A percentile compares a stretch with the other conserved stretches of the same genome.
Evolutionary conservation across 2,888 invertebrate species (phyloP).

Genomic region (Euspilapteryx auroguttella): DNA sequence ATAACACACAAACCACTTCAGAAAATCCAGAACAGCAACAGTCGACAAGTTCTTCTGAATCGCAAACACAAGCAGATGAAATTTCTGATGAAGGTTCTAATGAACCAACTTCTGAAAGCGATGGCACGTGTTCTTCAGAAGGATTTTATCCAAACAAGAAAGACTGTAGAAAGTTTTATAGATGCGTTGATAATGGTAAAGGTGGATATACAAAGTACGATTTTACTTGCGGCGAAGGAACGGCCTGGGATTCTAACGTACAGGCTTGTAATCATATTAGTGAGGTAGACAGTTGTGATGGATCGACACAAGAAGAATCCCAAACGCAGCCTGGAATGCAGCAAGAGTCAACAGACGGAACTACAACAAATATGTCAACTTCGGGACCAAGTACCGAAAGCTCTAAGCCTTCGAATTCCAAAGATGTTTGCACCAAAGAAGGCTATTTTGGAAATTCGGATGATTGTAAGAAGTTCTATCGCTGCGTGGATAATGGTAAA

Average conservation of each 20-base stretch:
- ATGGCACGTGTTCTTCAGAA: slow-evolving; percentile 28
- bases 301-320: slow-evolving; percentile 11
- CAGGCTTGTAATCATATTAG: slow-evolving; percentile 58
- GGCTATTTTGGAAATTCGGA: slow-evolving; percentile 66
- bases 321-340: slow-evolving; percentile 13
- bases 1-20: not conserved
- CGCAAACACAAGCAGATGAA: slow-evolving; percentile 13
- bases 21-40: not conserved
- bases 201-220: slow-evolving; percentile 52
- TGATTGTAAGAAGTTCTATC: slow-evolving; percentile 69
- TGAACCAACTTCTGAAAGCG: slow-evolving; percentile 8
- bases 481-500: slow-evolving; percentile 53
- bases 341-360: slow-evolving; percentile 14
- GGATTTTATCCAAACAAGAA: slow-evolving; percentile 45
- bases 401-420: slow-evolving; percentile 10
- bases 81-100: slow-evolving; percentile 11
- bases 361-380: slow-evolving; percentile 1
- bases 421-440: slow-evolving; percentile 29
- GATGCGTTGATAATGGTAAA: slow-evolving; percentile 45
- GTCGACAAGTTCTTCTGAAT: slow-evolving; percentile 7
- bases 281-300: slow-evolving; percentile 31
- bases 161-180: slow-evolving; percentile 49
- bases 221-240: slow-evolving; percentile 59
- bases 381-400: slow-evolving; percentile 4
- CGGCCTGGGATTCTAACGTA: slow-evolving; percentile 57